Conservation (phyloP, 1,140 invertebrate genomes). For the Drosophila persimilis region DNA sequence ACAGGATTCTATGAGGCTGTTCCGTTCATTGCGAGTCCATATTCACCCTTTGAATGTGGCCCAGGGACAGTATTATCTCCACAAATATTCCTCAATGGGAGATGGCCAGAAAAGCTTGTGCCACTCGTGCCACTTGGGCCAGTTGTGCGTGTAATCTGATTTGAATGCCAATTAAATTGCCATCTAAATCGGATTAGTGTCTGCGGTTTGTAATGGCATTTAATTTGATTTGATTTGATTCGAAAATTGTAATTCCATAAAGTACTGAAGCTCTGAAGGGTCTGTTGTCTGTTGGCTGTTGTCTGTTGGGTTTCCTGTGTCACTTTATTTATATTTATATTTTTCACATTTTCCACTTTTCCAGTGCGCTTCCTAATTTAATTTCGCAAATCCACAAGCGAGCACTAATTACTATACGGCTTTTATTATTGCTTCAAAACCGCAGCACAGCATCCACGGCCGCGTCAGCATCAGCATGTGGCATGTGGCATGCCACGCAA, state of each 20-base stretch:
- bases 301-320: not conserved
- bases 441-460: not conserved
- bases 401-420: conserved; percentile 51
- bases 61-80: too few species aligned
- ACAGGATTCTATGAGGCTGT: too few species aligned
- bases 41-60: too few species aligned
- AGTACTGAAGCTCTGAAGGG: too few species aligned
- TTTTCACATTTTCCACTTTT: conserved; percentile 23
- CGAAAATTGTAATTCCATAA: conserved; percentile 13
- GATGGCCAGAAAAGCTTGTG: not conserved
- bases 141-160: conserved; percentile 13
- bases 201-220: conserved; percentile 20
- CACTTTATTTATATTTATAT: conserved; percentile 26
- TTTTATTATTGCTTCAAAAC: conserved; percentile 43
- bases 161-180: conserved; percentile 10
- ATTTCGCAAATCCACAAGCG: conserved; percentile 48
- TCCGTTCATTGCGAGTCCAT: too few species aligned
- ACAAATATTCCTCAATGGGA: too few species aligned
- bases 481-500: not conserved
- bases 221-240: conserved; percentile 1
- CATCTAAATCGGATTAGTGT: conserved; percentile 31
- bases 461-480: too few species aligned
- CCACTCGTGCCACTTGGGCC: not conserved
- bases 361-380: conserved; percentile 40
- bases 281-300: too few species aligned